A percentile compares a stretch with the other conserved stretches of the same genome.
Conservation (phyloP, 2,113 vertebrate species). For the Ascaphus truei region DNA sequence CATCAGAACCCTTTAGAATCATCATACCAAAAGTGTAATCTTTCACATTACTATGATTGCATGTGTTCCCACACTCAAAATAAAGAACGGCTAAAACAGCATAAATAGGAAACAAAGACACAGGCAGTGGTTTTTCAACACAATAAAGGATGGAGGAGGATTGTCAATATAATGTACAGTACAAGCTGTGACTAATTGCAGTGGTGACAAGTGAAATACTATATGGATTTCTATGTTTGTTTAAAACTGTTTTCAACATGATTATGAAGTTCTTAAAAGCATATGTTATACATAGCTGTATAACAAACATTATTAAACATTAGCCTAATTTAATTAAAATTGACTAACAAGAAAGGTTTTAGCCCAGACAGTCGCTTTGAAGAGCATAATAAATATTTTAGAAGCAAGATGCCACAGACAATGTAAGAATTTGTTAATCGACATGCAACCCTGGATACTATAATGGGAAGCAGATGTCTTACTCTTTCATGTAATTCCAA, state of each 20-base stretch:
- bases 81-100: too few relatives aligned
- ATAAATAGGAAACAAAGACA: too few relatives aligned
- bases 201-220: background rate
- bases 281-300: background rate
- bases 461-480: conserved; percentile 22
- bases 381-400: conserved; percentile 21
- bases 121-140: too few relatives aligned
- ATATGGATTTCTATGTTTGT: background rate
- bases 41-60: too few relatives aligned
- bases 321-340: conserved; percentile 12
- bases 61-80: too few relatives aligned
- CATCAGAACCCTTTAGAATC: too few relatives aligned
- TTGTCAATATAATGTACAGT: too few relatives aligned
- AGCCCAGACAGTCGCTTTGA: conserved; percentile 5
- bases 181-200: background rate
- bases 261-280: background rate
- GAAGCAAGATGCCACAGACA: conserved; percentile 10
- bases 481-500: conserved; percentile 26
- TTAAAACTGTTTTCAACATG: background rate
- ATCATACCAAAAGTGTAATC: too few relatives aligned
- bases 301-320: background rate
- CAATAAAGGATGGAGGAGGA: too few relatives aligned
- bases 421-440: conserved; percentile 18
- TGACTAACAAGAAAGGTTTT: conserved; percentile 13
- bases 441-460: background rate